Conservation (phyloP, 2,888 invertebrate genomes). For the Sepioteuthis lessoniana region DNA sequence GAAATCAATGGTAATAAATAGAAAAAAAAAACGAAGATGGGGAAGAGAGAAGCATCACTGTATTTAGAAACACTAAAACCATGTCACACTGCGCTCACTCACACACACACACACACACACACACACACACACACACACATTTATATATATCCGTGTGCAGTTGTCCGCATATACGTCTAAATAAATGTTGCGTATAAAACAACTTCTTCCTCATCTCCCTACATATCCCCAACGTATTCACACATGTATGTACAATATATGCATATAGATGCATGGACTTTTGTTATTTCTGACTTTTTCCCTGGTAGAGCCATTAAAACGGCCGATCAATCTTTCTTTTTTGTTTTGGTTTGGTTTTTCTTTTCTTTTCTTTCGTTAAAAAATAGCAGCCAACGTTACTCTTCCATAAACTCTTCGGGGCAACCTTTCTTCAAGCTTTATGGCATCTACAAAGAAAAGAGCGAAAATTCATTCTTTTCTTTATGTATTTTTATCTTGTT, state of each 20-base stretch:
- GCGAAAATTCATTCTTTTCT: neutral
- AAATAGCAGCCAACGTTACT: neutral
- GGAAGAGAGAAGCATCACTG: neutral
- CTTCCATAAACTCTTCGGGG: conserved; percentile 33
- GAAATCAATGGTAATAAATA: neutral
- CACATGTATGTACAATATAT: neutral
- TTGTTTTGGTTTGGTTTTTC: no score
- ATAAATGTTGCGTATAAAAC: neutral
- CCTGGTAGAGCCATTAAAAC: neutral
- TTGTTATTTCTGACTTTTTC: neutral
- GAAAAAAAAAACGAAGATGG: neutral
- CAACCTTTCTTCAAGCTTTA: conserved; percentile 12
- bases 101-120: no score
- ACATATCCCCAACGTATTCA: neutral
- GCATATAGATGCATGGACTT: neutral
- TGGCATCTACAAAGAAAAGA: neutral
- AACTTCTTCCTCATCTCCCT: neutral
- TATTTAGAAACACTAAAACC: no score
- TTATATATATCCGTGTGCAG: no score
- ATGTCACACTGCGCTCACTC: neutral
- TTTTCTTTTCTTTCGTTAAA: neutral
- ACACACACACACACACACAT: no score
- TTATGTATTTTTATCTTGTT: neutral
- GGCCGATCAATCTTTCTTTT: neutral
- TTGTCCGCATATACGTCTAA: neutral